Base-by-base conservation (phyloP, 2,797 vertebrate species). In the Rhabdomys pumilio region DNA sequence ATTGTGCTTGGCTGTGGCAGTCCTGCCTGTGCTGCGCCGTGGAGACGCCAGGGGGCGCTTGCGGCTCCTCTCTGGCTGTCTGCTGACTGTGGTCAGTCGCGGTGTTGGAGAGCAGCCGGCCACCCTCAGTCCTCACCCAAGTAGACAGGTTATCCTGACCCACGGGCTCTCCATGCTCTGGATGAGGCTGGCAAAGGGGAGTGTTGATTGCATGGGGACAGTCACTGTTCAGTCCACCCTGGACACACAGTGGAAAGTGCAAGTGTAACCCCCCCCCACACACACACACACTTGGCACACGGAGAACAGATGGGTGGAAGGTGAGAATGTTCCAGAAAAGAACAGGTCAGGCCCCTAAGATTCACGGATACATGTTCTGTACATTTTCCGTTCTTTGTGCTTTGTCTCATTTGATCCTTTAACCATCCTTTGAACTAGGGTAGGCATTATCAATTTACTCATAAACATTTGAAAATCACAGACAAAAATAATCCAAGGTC, bases 41-140 rank as follows among this genome's bases (percentile, higher is more conserved):
- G 4, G 13, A 3, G 5, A 63, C 91, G 7, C 89, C 95, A 96
- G 95, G 94, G 96, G 95, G 94, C 72, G 81, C 90, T 61, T 67
- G 31, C 13, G 47, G 72, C 53, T 22, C 6, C 91, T 26, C 20
- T 20, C 31, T 34, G 69, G 15, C 53, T 31, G 69, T 1, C 53
- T 1, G 24, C 38, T 34, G 73, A 13, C 1, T 0, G 6, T 4
- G 29, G 26, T 7, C 1, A 24, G 0, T 38, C 47, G 63, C 19
- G 0, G 41, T 14, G 44, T 47, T 1, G 2, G 65, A 53, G 50
- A 65, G 9, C 82, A 31, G 59, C 14, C 13, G 0, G 8, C 14
- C 22, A 29, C 65, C 11, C 47, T 19, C 13, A 50, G 14, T n/a
- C n/a, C 22, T 57, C 12, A 19, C 26, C 80, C 57, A 29, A 1